These are phyloP conservation scores for Alouatta palliata DNA, from an alignment of 2,113 vertebrate species.

Conservation along the genomic window DNA sequence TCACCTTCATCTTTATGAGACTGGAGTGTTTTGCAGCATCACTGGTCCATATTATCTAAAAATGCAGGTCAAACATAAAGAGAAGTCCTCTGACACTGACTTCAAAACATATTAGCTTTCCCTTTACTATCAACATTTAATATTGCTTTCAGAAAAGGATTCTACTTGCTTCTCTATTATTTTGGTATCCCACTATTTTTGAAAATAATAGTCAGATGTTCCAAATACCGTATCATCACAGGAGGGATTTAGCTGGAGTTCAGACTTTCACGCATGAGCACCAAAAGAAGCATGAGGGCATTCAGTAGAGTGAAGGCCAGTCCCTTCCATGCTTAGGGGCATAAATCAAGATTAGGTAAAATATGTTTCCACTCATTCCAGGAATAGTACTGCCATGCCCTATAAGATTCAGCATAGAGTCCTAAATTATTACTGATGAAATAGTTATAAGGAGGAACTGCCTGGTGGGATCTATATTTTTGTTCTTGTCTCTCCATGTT, in stretches of 20 bases:
- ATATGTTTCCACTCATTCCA: conserved; percentile 4
- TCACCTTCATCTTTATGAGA: background rate
- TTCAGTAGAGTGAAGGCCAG: background rate
- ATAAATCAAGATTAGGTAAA: conserved; percentile 66
- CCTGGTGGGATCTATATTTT: conserved; percentile 29
- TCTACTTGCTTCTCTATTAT: background rate
- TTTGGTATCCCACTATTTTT: conserved; percentile 1
- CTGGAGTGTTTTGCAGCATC: background rate
- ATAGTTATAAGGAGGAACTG: conserved; percentile 69
- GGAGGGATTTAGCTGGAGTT: conserved; percentile 16
- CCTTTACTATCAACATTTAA: conserved; percentile 17
- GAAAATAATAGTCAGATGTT: background rate
- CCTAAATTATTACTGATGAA: conserved; percentile 69
- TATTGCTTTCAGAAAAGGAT: conserved; percentile 10
- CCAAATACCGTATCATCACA: background rate
- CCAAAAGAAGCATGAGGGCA: background rate
- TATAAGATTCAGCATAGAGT: conserved; percentile 63
- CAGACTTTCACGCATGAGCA: conserved; percentile 31
- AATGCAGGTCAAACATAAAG: background rate
- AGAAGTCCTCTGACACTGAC: background rate
- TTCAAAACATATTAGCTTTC: conserved; percentile 6
- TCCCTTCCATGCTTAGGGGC: background rate
- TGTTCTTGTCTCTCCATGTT: conserved; percentile 54
- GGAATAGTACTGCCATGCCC: background rate
- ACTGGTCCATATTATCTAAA: background rate